Percentiles rank a stretch among this genome's conserved stretches.
Conservation (phyloP, 2,888 invertebrate species). For the Blera fallax region DNA sequence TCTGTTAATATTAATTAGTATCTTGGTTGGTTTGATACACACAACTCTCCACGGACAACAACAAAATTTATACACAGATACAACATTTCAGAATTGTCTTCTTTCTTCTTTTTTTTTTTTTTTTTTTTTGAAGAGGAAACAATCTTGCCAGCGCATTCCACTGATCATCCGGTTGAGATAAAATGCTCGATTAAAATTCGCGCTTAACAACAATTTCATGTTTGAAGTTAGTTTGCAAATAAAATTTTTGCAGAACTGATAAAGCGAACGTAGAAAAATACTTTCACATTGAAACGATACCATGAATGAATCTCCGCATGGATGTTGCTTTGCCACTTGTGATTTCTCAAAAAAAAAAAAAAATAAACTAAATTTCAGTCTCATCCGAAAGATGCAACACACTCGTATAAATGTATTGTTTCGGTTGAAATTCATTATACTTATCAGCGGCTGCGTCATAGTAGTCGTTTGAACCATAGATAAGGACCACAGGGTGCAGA, state of each 20-base stretch:
- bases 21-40: not conserved
- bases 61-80: not conserved
- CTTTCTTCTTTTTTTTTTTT: too few species aligned
- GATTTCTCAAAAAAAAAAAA: not conserved
- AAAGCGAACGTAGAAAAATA: conserved; percentile 20
- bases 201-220: conserved; percentile 30
- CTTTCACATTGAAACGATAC: not conserved
- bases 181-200: conserved; percentile 42
- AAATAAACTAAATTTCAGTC: not conserved
- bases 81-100: too few species aligned
- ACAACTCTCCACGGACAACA: not conserved
- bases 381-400: not conserved
- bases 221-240: conserved; percentile 31
- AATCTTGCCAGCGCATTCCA: conserved; percentile 44
- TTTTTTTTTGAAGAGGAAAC: not conserved
- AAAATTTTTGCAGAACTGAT: conserved; percentile 27
- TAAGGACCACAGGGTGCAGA: conserved; percentile 17
- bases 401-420: not conserved
- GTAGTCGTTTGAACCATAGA: conserved; percentile 32
- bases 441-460: conserved; percentile 28
- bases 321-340: not conserved
- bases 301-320: not conserved
- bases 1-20: not conserved
- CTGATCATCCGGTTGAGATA: conserved; percentile 69
- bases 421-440: not conserved